Base-by-base conservation (phyloP, 2,113 vertebrate genomes). In the Orthonyx spaldingii region DNA sequence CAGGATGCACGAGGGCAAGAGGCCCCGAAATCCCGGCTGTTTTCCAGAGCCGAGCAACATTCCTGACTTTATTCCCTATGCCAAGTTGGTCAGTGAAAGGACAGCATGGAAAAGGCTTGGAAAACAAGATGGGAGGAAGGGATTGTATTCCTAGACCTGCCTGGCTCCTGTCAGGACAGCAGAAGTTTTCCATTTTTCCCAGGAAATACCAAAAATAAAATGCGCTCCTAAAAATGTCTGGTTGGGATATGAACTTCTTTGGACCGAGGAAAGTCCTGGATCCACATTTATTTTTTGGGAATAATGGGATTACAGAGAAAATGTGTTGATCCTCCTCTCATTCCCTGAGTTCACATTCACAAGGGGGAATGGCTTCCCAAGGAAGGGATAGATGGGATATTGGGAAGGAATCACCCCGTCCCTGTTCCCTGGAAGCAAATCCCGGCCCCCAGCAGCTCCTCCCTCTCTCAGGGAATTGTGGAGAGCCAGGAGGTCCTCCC, bases 271-370 rank as follows among this genome's bases (percentile, higher is more conserved):
- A 82, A 59, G 33, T 41, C 79, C 35, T 23, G 53, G 28, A 49
- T n/a, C 35, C 0, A 0, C 30, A 4, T 41, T 11, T 28, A 0
- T 7, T 59, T 82, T 82, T 59, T 7, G 47, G 47, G 47, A 24
- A 24, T 24, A 49, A 24, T 49, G 23, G 23, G 47, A 13, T 49
- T 42, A 42, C 14, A 42, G 14, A 10, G 41, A 42, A 42, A 4
- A 57, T 8, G 11, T 11, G 18, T 6, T 11, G 18, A 23, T n/a
- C 49, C 15, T 49, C 30, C 64, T 18, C 42, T 41, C 23, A 7
- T 39, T 66, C 33, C 50, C 26, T 5, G 30, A 24, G 1, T 78
- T 63, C 17, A 9, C 0, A 0, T 17, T 63, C 37, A 6, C 46
- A 13, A 10, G 3, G 2, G 63, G 41, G 13, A 56, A 33, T 4